A percentile compares a stretch with the other conserved stretches of the same genome.
These are phyloP conservation scores for Eretmochelys imbricata DNA, from an alignment of 2,113 vertebrate genomes.

Conservation along the genomic window DNA sequence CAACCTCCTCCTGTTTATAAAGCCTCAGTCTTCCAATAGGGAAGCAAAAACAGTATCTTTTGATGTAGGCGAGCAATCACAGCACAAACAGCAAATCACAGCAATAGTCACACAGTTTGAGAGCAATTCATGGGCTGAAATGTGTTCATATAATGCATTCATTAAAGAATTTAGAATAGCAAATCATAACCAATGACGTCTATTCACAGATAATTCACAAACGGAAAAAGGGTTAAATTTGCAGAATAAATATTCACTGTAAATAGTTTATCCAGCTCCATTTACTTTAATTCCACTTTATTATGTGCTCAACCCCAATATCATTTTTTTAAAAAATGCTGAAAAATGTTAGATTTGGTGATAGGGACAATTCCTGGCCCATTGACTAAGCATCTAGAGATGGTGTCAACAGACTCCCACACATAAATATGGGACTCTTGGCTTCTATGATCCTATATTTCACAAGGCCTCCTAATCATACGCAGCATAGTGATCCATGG, in stretches of 20 bases:
- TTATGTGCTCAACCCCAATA: background rate
- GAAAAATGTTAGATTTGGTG: background rate
- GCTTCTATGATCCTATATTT: background rate
- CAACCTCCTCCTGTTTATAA: constrained; percentile 64
- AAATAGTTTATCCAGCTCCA: background rate
- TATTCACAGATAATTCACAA: background rate
- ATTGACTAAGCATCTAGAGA: background rate
- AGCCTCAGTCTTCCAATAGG: background rate
- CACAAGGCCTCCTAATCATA: background rate
- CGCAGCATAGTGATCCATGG: background rate
- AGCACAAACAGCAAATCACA: background rate
- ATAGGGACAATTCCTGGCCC: background rate
- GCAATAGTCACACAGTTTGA: background rate
- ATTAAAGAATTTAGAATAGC: background rate
- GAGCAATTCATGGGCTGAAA: background rate
- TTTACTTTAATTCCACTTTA: background rate
- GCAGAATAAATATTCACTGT: background rate
- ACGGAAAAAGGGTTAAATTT: background rate
- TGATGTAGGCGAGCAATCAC: constrained; percentile 53
- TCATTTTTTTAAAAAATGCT: background rate
- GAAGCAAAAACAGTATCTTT: constrained; percentile 66
- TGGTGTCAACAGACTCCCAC: background rate
- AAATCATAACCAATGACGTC: background rate
- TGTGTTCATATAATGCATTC: background rate
- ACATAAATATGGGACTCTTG: background rate